Conservation (phyloP, 2,113 vertebrate genomes). For the Cyprinodon variegatus region DNA sequence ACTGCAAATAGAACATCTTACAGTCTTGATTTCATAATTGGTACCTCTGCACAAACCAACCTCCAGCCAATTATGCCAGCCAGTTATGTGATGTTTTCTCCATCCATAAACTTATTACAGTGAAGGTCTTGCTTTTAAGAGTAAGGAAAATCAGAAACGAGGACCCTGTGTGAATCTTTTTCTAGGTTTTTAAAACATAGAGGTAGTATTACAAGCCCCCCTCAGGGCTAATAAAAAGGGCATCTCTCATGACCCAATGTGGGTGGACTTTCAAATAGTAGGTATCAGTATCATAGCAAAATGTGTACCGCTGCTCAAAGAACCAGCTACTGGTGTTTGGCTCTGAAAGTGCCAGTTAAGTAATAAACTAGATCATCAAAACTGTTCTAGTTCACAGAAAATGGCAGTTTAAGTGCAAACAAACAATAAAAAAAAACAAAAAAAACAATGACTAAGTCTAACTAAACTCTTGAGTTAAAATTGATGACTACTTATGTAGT, state of each 20-base stretch:
- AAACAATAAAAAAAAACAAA: not conserved
- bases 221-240: conserved; percentile 5
- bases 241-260: conserved; percentile 36
- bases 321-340: not conserved
- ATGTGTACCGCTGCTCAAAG: not conserved
- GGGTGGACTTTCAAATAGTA: conserved; percentile 19
- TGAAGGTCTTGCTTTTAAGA: conserved; percentile 48
- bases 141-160: conserved; percentile 64
- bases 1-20: conserved; percentile 47
- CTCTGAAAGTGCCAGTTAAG: not conserved
- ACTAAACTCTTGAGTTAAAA: not conserved
- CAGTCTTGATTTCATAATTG: conserved; percentile 57
- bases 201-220: conserved; percentile 31
- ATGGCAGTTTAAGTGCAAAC: not conserved
- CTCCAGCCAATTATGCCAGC: conserved; percentile 32
- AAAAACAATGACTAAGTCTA: not conserved
- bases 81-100: conserved; percentile 26
- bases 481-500: not conserved
- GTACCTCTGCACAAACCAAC: conserved; percentile 36
- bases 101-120: conserved; percentile 50
- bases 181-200: conserved; percentile 40
- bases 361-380: not conserved
- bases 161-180: conserved; percentile 57
- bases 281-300: conserved; percentile 4
- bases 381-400: not conserved